Evolutionary conservation across 2,113 vertebrate species (phyloP), one percentile per base, ranked within the genome.

Genomic region (Heterochromis multidens): DNA sequence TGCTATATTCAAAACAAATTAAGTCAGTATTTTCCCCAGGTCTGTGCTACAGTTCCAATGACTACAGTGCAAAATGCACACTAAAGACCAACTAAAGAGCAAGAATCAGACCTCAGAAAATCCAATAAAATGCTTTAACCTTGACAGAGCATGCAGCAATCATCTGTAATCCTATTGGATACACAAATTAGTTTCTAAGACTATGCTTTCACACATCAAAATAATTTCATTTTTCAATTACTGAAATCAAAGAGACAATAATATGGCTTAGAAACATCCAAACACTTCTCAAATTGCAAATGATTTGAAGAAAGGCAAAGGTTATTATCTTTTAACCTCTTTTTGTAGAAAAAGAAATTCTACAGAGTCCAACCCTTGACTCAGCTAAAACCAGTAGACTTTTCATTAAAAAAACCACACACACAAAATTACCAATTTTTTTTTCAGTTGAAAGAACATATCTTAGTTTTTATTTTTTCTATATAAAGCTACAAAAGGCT

Each of bases 141-240:
- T 92, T 92, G 88, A 92, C 88, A 86, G 79, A 72, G 87, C 81
- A 90, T 88, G 83, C 54, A 84, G 86, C 87, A 91, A 89, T 88
- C 86, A 76, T 87, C 81, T 80, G 40, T 92, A 91, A 94, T 90
- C 90, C 91, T 83, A 87, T 87, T 93, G 81, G 89, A 90, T 63
- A 87, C 89, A 88, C 87, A 88, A 93, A 94, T 94, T 92, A 89
- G 77, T 83, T 79, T 87, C 77, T 76, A 78, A 91, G 63, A 90
- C 77, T 83, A 81, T 78, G 88, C 79, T 59, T 89, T 91, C 87
- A 87, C 85, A 93, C 67, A 87, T 89, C 49, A 87, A 88, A 89
- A 87, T 89, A 27, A 85, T 88, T 88, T 90, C 21, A 82, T 90
- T 87, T 91, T 91, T 91, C 92, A 93, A 92, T 94, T 92, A 89